phyloP scores from a whole-genome alignment of 2,888 invertebrate genomes.

The Drosophila anceps region DNA sequence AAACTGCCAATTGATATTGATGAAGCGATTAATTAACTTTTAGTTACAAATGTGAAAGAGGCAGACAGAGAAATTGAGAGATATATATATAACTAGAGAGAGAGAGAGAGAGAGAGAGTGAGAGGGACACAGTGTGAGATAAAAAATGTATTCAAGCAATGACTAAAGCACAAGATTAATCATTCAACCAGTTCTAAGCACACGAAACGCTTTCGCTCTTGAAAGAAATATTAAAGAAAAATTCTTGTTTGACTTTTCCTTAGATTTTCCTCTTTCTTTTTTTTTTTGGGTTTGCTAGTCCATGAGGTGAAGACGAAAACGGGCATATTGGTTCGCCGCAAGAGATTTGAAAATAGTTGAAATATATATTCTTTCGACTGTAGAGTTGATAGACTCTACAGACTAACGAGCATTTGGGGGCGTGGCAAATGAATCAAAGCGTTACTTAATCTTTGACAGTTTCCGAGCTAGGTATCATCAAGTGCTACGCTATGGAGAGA shows the following conservation, averaged over 20 bases:
- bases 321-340: not conserved
- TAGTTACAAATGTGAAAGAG: slow-evolving; percentile 14
- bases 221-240: slow-evolving; percentile 25
- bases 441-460: no score
- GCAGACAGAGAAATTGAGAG: not conserved
- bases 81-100: no score
- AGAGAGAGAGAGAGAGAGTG: not conserved
- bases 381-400: not conserved
- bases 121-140: not conserved
- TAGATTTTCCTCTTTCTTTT: slow-evolving; percentile 19
- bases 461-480: not conserved
- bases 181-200: slow-evolving; percentile 41
- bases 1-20: slow-evolving; percentile 51
- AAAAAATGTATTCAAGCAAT: slow-evolving; percentile 29
- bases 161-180: slow-evolving; percentile 62
- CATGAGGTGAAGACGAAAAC: not conserved
- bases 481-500: not conserved
- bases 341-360: not conserved
- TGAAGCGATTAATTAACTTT: slow-evolving; percentile 55
- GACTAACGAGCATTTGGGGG: not conserved
- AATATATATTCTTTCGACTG: not conserved
- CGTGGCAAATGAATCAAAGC: not conserved
- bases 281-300: not conserved
- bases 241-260: slow-evolving; percentile 30
- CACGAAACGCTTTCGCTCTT: slow-evolving; percentile 21